Evolutionary conservation across 1,140 invertebrate species (phyloP).

Genomic region (Belonocnema kinseyi): DNA sequence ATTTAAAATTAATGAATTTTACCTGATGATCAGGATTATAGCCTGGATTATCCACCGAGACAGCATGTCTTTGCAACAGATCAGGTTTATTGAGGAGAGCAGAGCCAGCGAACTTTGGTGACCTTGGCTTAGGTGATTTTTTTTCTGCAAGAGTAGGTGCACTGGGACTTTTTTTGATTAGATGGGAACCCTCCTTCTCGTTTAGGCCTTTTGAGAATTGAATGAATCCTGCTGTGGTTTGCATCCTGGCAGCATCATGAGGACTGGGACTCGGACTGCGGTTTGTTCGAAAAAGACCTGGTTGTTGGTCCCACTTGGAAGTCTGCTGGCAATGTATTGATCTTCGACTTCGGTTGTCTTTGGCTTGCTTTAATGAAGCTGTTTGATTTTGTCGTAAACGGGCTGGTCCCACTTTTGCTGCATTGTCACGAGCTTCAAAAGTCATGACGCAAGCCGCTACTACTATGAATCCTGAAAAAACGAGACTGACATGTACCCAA

Average conservation of each 20-base stretch:
- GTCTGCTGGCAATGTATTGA: constrained; percentile 76
- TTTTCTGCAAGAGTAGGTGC: constrained; percentile 76
- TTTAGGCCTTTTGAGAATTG: constrained; percentile 82
- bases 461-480: constrained; percentile 88
- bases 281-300: constrained; percentile 78
- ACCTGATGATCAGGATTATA: constrained; percentile 67
- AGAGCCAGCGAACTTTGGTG: constrained; percentile 75
- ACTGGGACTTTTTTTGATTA: constrained; percentile 77
- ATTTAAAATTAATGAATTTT: background rate
- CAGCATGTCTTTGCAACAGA: constrained; percentile 79
- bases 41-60: constrained; percentile 81
- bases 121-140: constrained; percentile 69
- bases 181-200: constrained; percentile 67
- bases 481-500: no score
- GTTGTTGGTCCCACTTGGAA: constrained; percentile 79
- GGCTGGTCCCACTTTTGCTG: constrained; percentile 90
- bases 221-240: constrained; percentile 82
- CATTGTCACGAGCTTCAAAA: constrained; percentile 91
- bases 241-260: constrained; percentile 70
- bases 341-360: constrained; percentile 73
- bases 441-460: constrained; percentile 97
- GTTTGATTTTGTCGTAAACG: constrained; percentile 80
- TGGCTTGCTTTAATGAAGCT: constrained; percentile 68
- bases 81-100: constrained; percentile 78
- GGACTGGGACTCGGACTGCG: constrained; percentile 72